Evolutionary conservation across 2,888 invertebrate species (phyloP).

Genomic region (Drosophila mayaguana): DNA sequence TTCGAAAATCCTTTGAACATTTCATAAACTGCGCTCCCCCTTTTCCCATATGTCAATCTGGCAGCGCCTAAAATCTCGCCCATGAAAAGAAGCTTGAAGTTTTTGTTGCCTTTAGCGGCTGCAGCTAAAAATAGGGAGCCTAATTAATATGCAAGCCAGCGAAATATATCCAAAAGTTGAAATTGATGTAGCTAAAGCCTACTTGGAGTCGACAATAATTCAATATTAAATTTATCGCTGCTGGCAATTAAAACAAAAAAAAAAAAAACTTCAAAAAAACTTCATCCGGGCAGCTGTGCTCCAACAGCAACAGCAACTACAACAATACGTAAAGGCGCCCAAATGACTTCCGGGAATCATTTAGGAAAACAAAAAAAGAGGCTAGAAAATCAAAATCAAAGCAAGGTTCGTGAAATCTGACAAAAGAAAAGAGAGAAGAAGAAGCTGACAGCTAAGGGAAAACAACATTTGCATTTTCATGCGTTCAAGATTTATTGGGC

Average conservation of each 20-base stretch:
- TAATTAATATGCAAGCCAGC: slow-evolving; percentile 67
- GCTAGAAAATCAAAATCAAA: slow-evolving; percentile 23
- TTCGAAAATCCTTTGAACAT: slow-evolving; percentile 67
- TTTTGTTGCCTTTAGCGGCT: slow-evolving; percentile 16
- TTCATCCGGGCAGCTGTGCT: slow-evolving; percentile 55
- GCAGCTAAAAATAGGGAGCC: slow-evolving; percentile 61
- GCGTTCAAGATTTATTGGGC: slow-evolving; percentile 69
- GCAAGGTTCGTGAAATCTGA: slow-evolving; percentile 44
- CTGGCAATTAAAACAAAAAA: slow-evolving; percentile 55
- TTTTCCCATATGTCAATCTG: slow-evolving; percentile 60
- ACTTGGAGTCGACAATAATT: slow-evolving; percentile 46
- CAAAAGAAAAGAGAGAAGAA: slow-evolving; percentile 36
- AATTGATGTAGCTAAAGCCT: slow-evolving; percentile 21
- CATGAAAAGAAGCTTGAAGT: slow-evolving; percentile 34
- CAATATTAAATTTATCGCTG: slow-evolving; percentile 70
- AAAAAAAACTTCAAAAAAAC: slow-evolving; percentile 9
- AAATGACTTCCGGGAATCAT: slow-evolving; percentile 72
- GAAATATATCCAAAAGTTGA: slow-evolving; percentile 50
- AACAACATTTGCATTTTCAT: slow-evolving; percentile 72
- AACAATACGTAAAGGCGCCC: slow-evolving; percentile 45
- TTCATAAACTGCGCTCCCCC: slow-evolving; percentile 65
- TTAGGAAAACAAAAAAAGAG: slow-evolving; percentile 37
- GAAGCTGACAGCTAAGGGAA: slow-evolving; percentile 44
- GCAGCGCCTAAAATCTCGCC: slow-evolving; percentile 16
- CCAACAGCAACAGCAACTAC: slow-evolving; percentile 13